A percentile compares a stretch with the other conserved stretches of the same genome.
phyloP scores from a whole-genome alignment of 2,888 invertebrate genomes.

The Acanthopleura granulata region DNA sequence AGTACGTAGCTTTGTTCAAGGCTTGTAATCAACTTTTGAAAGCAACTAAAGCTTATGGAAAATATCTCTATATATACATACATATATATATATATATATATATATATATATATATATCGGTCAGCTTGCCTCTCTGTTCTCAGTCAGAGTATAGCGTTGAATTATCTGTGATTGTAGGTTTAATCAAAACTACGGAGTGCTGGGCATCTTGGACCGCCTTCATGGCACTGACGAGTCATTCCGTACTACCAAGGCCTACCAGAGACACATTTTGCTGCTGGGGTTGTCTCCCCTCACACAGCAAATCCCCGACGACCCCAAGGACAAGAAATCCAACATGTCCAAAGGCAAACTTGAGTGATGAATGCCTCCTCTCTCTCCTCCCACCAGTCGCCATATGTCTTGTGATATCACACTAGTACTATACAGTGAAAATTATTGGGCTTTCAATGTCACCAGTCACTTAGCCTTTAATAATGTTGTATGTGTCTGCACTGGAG shows the following conservation, averaged over 20 bases:
- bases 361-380: too few relatives aligned
- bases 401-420: too few relatives aligned
- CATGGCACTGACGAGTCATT: slow-evolving; percentile 87
- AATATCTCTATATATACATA: not conserved
- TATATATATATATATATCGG: slow-evolving; percentile 11
- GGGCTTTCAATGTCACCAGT: too few relatives aligned
- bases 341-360: slow-evolving; percentile 2
- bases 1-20: too few relatives aligned
- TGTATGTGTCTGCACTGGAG: too few relatives aligned
- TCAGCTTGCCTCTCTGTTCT: not conserved
- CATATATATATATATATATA: not conserved
- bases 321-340: slow-evolving; percentile 36
- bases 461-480: too few relatives aligned
- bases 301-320: slow-evolving; percentile 59
- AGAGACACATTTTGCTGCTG: slow-evolving; percentile 75
- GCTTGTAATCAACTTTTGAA: too few relatives aligned
- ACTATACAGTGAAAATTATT: too few relatives aligned
- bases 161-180: slow-evolving; percentile 74
- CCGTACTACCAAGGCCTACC: slow-evolving; percentile 76
- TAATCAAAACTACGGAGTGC: slow-evolving; percentile 86
- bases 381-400: too few relatives aligned
- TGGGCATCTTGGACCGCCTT: slow-evolving; percentile 84
- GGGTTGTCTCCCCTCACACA: slow-evolving; percentile 64
- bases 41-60: too few relatives aligned
- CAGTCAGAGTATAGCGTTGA: too few relatives aligned